Conservation (phyloP, 2,888 invertebrate genomes). For the Agrochola lota region DNA sequence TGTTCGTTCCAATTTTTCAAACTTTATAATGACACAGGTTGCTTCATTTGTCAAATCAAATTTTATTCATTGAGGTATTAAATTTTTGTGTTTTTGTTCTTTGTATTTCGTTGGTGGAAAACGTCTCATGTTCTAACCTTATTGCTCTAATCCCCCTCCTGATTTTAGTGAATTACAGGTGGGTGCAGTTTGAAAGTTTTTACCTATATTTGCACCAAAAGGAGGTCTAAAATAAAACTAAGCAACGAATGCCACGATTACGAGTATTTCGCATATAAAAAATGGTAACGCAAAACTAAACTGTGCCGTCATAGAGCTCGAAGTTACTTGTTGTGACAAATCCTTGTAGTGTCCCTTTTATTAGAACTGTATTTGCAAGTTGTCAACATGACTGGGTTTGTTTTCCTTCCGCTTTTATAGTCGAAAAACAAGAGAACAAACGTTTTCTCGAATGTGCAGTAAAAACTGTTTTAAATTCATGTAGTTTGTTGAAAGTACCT, state of each 20-base stretch:
- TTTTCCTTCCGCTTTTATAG: no score
- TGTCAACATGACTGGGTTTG: constrained; percentile 27
- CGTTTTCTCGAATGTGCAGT: neutral
- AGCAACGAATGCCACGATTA: no score
- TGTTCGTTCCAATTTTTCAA: neutral
- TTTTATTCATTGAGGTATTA: neutral
- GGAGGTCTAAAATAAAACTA: no score
- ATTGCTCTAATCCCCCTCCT: neutral
- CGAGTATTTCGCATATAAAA: no score
- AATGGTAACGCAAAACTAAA: no score
- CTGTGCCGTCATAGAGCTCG: neutral
- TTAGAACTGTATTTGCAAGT: constrained; percentile 1
- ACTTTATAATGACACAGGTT: neutral
- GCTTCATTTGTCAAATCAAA: neutral
- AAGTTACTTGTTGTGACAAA: neutral
- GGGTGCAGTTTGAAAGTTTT: neutral
- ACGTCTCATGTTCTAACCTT: neutral
- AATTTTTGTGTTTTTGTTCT: neutral
- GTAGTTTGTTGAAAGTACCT: constrained; percentile 5
- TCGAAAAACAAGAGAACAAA: neutral
- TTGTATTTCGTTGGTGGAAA: no score
- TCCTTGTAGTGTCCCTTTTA: neutral
- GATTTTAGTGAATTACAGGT: neutral
- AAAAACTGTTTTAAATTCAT: constrained; percentile 3
- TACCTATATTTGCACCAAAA: neutral